Conservation (phyloP, 2,797 vertebrate species). For the Catharus ustulatus region DNA sequence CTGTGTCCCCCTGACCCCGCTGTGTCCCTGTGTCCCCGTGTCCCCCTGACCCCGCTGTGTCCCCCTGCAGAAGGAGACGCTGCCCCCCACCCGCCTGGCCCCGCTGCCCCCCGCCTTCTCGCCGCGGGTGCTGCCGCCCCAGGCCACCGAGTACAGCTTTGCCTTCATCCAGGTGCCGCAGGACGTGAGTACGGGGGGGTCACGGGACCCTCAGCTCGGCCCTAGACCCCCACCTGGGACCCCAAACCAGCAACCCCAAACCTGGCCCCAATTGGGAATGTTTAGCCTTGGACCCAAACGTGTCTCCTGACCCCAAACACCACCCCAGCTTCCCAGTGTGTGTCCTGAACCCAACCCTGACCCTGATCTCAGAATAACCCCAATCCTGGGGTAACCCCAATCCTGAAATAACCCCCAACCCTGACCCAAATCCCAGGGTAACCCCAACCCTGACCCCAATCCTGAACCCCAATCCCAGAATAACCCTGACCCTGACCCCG, state of each 20-base stretch:
- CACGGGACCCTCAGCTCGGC: background rate
- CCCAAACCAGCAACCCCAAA: background rate
- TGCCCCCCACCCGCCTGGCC: constrained; percentile 87
- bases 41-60: too few species aligned
- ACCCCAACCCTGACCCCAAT: background rate
- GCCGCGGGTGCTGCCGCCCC: constrained; percentile 85
- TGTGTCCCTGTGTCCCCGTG: too few species aligned
- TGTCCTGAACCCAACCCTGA: background rate
- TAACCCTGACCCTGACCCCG: too few species aligned
- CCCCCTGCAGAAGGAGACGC: constrained; percentile 85
- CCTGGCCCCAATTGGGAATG: accelerated
- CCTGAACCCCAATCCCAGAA: too few species aligned
- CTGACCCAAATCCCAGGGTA: too few species aligned
- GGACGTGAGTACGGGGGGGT: constrained; percentile 84
- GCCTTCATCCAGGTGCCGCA: constrained; percentile 95
- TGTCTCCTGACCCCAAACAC: background rate
- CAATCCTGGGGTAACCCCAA: too few species aligned
- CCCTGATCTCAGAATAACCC: too few species aligned
- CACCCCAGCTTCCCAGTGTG: background rate
- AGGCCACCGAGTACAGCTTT: constrained; percentile 92
- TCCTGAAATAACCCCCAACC: too few species aligned
- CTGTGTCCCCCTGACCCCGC: too few species aligned
- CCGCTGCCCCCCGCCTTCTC: constrained; percentile 89
- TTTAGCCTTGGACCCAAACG: background rate
- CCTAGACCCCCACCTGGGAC: too few species aligned